Base-by-base conservation (phyloP, 2,888 invertebrate genomes). In the Tholera decimalis region DNA sequence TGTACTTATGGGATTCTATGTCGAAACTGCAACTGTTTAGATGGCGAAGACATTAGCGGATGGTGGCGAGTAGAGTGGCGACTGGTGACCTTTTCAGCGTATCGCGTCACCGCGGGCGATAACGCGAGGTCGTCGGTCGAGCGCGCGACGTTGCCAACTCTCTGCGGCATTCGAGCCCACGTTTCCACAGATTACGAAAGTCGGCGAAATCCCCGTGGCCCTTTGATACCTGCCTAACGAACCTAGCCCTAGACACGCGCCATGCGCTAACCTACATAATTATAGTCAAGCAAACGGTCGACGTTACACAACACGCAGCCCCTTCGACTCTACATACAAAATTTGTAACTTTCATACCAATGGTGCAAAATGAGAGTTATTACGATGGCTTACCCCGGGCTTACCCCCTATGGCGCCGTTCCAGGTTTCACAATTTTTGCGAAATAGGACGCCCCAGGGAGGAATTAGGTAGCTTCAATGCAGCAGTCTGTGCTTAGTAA, bases 81-180 rank as follows among this genome's bases (percentile, higher is more conserved):
- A 89, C 84, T 92, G 91, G 91, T 92, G 95, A 95, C 93, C 96
- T 95, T 93, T 95, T 89, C 87, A 88, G 84, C 83, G 87, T 89
- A 89, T 90, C 93, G 89, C 91, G 91, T 90, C 93, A 90, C 88
- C 89, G 90, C 91, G 91, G 88, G 91, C 92, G 94, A 94, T 93
- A 92, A 91, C 91, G 85, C 91, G 93, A 93, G 93, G 95, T 93
- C 93, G 94, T 93, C 93, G 93, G 89, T 92, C 91, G 90, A 84
- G 85, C 77, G 89, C 78, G 93, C 94, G 90, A 82, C 92, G 94
- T 95, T 95, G 94, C 95, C 93, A 92, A 89, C 88, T 85, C 92
- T 90, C 87, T 75, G 79, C 85, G 86, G 87, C 87, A 89, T 89
- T 90, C 90, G 80, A 81, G 85, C 89, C 89, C 90, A 90, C 89